Conservation (phyloP, 1,140 invertebrate species). For the Leptoteleia sp. region DNA sequence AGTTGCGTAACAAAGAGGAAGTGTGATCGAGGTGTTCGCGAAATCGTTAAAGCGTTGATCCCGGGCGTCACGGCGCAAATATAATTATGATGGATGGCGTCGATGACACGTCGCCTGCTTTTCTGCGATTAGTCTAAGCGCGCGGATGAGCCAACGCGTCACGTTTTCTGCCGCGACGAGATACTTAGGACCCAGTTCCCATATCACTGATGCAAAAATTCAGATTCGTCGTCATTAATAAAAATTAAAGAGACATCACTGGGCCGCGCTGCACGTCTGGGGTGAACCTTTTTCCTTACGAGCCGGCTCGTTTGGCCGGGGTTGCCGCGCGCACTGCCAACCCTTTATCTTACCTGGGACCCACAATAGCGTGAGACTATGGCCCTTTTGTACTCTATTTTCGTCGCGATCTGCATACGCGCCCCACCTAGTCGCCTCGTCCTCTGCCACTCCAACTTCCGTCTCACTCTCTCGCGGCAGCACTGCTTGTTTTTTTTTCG, state of each 20-base stretch:
- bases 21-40: slow-evolving; percentile 10
- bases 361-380: slow-evolving; percentile 81
- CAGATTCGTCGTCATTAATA: slow-evolving; percentile 81
- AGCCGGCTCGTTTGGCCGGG: slow-evolving; percentile 29
- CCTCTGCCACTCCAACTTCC: slow-evolving; percentile 3
- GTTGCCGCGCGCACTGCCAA: slow-evolving; percentile 58
- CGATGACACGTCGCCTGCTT: slow-evolving; percentile 60
- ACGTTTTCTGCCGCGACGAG: slow-evolving; percentile 55
- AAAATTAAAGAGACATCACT: slow-evolving; percentile 82
- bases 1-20: too few species aligned
- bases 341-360: slow-evolving; percentile 81
- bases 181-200: slow-evolving; percentile 72
- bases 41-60: slow-evolving; percentile 35
- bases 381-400: slow-evolving; percentile 78
- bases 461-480: slow-evolving; percentile 11
- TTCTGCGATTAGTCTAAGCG: slow-evolving; percentile 62
- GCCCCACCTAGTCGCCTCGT: slow-evolving; percentile 29
- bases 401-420: slow-evolving; percentile 77
- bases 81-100: slow-evolving; percentile 78
- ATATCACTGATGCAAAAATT: slow-evolving; percentile 81
- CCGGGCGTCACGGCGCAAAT: slow-evolving; percentile 40
- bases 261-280: slow-evolving; percentile 56
- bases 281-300: slow-evolving; percentile 70
- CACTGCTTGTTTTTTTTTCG: slow-evolving; percentile 28
- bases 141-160: slow-evolving; percentile 56